Base-by-base conservation (phyloP, 2,113 vertebrate genomes). In the Misgurnus anguillicaudatus region DNA sequence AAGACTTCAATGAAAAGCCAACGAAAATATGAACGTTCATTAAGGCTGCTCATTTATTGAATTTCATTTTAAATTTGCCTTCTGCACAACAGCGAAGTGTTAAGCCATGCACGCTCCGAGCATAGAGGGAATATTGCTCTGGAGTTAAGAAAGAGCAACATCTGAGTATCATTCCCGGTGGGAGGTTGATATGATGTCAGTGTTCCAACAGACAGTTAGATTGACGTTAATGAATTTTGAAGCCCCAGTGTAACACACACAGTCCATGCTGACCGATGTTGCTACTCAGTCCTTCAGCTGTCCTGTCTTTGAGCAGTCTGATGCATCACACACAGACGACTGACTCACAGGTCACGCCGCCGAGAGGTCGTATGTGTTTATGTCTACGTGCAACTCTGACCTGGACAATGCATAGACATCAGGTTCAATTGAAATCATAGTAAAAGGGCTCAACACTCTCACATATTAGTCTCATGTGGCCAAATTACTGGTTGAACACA, bases 261-360 rank as follows among this genome's bases (percentile, higher is more conserved):
- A 74, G 31, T 19, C 63, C 42, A 63, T 64, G 60, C 21, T 63
- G 73, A 76, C 73, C 61, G 51, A 53, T 76, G 41, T 64, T 39
- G 9, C 45, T 9, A 47, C 72, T 14, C 16, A 62, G 73, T 64
- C 61, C 73, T 76, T 76, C 60, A 51, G 64, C 36, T 10, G 42
- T 14, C 73, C 61, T 64, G 45, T 76, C 73, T 76, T 45, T 76
- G 73, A 76, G 61, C 42, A 38, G 73, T 51, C 45, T 63, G 60
- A 64, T 64, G 42, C 31, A 51, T 76, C 45, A 5, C 41, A 76
- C 24, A n/a, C 13, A 2, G 51, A 39, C 11, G 6, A 16, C 73
- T 76, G 73, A 64, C 16, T 53, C 60, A 76, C 61, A 62, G 58
- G 72, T 48, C 72, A 45, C 58, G 45, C 36, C 48, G 73, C 73